phyloP scores from a whole-genome alignment of 2,888 invertebrate species.

The Ashinkailepas kermadecensis region DNA sequence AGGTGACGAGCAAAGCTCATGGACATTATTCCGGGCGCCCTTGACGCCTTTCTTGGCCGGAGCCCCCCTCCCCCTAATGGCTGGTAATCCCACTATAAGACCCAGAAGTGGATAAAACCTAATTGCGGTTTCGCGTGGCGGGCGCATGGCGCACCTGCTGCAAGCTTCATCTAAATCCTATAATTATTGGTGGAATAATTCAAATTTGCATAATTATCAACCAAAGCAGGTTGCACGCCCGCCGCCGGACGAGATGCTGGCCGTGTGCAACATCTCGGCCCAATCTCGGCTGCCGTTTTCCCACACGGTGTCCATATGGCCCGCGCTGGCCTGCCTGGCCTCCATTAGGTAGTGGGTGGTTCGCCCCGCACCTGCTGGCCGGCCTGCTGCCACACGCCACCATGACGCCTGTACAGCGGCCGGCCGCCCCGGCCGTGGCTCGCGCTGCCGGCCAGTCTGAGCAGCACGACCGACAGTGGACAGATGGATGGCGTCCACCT shows the following conservation, averaged over 20 bases:
- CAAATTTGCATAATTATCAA: conserved; percentile 12
- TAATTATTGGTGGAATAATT: conserved; percentile 21
- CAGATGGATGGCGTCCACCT: too few species aligned
- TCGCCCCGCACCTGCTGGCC: too few species aligned
- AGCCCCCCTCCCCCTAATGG: not conserved
- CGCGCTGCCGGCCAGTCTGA: too few species aligned
- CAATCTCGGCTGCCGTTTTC: not conserved
- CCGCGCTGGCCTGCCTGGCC: not conserved
- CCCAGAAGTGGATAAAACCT: conserved; percentile 19
- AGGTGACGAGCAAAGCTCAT: not conserved
- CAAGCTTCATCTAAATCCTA: conserved; percentile 7
- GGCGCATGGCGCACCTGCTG: conserved; percentile 10
- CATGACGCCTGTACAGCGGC: too few species aligned
- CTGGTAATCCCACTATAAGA: not conserved
- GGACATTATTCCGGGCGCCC: not conserved
- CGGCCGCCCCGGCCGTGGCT: too few species aligned
- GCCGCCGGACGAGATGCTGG: not conserved
- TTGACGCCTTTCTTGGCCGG: not conserved
- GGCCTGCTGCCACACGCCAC: too few species aligned
- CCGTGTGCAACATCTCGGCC: not conserved
- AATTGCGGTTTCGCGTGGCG: conserved; percentile 21
- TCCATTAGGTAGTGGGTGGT: too few species aligned
- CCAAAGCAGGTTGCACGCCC: not conserved
- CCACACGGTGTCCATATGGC: not conserved
- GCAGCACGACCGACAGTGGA: too few species aligned